phyloP scores from a whole-genome alignment of 1,140 invertebrate species.

The Euwallacea fornicatus region DNA sequence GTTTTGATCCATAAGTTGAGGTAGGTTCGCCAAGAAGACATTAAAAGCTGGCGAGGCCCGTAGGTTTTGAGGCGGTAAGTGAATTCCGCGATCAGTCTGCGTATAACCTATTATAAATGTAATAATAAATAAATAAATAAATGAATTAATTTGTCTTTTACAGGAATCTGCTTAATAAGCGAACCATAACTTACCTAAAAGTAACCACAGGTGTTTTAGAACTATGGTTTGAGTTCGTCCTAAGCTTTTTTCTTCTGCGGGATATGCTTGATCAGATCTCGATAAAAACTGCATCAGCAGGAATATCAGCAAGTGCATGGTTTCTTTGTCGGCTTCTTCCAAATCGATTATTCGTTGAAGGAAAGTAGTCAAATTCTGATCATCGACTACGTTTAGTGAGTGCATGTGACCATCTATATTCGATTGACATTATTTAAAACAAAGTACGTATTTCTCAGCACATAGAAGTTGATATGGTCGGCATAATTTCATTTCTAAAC shows the following conservation, averaged over 20 bases:
- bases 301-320: conserved; percentile 93
- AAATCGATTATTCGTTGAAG: conserved; percentile 84
- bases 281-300: conserved; percentile 94
- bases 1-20: conserved; percentile 93
- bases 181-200: conserved; percentile 52
- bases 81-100: conserved; percentile 85
- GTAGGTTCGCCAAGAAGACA: conserved; percentile 89
- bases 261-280: conserved; percentile 74
- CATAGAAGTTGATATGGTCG: too few relatives aligned
- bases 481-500: too few relatives aligned
- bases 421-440: background rate
- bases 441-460: background rate
- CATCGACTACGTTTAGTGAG: conserved; percentile 72
- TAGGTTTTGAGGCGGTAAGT: conserved; percentile 83
- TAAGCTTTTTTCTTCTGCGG: conserved; percentile 80
- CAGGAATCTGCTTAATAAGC: background rate
- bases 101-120: conserved; percentile 72
- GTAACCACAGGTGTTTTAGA: conserved; percentile 86
- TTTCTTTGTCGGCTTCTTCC: conserved; percentile 93
- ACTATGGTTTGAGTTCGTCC: conserved; percentile 84
- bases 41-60: conserved; percentile 92
- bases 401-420: conserved; percentile 75
- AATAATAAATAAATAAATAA: too few relatives aligned
- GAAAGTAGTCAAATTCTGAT: conserved; percentile 66
- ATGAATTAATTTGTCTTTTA: background rate